Base-by-base conservation (phyloP, 2,113 vertebrate genomes). In the Caloenas nicobarica region DNA sequence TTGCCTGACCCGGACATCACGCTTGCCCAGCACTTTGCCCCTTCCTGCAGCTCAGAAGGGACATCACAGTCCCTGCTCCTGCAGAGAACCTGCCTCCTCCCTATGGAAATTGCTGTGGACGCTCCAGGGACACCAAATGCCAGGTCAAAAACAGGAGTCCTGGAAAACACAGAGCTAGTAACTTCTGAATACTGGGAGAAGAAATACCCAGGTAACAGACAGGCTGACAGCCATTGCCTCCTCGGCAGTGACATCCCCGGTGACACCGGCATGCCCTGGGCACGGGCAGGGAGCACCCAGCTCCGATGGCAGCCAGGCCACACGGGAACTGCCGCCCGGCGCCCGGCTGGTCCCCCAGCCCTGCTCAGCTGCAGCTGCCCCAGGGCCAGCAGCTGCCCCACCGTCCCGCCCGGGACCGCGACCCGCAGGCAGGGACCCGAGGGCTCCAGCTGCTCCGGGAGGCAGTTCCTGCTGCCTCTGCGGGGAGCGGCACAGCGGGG, bases 1-100 rank as follows among this genome's bases (percentile, higher is more conserved):
- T 4, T 19, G 23, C 1, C 3, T 33, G 46, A 36, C 10, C 0
- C 3, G 57, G 25, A 61, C 33, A 34, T 22, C 8, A 10, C 9
- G 36, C 29, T 21, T 7, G 29, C 60, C 57, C 82, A 70, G 34
- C 74, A 31, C 51, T 9, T 10, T 58, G n/a, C 34, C 65, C 38
- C 9, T 23, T 72, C 40, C 51, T 60, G 31, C 51, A 54, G 56
- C 77, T 58, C 18, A 42, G 91, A 16, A 82, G 10, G n/a, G 29
- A 72, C 23, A 5, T 23, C 40, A 18, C 19, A 29, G 62, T 46
- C 44, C 44, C 44, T 19, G 44, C 44, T 46, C 44, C 42, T 16
- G 42, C 42, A 17, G 42, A 44, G 42, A 44, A 44, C 42, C 42
- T 7, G 42, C 42, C 42, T 8, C 42, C 44, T 46, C 44, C 44